Conservation (phyloP, 2,888 invertebrate species). For the Lasioglossum pauxillum region DNA sequence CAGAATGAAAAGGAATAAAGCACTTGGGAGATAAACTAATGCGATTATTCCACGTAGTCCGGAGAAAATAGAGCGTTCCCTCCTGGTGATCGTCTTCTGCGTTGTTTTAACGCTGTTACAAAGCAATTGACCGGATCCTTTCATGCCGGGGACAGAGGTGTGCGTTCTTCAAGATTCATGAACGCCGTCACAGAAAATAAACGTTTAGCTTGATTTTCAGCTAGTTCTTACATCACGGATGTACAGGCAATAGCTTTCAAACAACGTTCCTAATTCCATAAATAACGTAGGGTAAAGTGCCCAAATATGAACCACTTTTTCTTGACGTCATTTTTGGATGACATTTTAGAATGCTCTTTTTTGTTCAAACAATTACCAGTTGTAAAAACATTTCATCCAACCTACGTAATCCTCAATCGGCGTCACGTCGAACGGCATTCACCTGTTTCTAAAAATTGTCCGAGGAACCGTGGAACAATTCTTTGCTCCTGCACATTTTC, state of each 20-base stretch:
- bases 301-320: no score
- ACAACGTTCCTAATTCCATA: neutral
- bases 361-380: no score
- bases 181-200: neutral
- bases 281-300: neutral
- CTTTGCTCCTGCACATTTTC: neutral
- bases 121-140: slow-evolving; percentile 33
- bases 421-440: no score
- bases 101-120: slow-evolving; percentile 39
- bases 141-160: neutral
- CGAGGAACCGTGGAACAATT: neutral
- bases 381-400: no score
- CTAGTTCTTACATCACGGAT: neutral
- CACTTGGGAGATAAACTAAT: slow-evolving; percentile 50
- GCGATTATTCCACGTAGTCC: slow-evolving; percentile 45
- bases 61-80: slow-evolving; percentile 28
- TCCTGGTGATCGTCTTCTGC: slow-evolving; percentile 25
- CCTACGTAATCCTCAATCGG: no score
- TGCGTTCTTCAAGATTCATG: neutral
- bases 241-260: neutral
- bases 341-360: no score
- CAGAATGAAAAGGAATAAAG: slow-evolving; percentile 52
- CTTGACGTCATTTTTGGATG: no score
- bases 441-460: neutral
- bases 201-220: neutral